Conservation (phyloP, 1,140 invertebrate genomes). For the Zaprionus davidi region DNA sequence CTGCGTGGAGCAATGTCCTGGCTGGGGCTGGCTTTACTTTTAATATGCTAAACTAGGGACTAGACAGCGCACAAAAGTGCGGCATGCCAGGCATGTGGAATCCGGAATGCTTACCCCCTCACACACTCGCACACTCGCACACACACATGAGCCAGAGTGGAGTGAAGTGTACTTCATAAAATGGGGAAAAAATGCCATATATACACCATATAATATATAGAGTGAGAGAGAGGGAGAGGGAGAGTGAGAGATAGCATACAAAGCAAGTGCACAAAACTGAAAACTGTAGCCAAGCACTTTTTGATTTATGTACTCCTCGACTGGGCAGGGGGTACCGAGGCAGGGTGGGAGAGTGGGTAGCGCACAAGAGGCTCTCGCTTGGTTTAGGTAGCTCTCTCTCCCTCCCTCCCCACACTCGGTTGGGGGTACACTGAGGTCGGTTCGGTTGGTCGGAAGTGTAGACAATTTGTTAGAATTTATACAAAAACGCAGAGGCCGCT, state of each 20-base stretch:
- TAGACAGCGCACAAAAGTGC: conserved; percentile 73
- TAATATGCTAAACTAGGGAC: conserved; percentile 75
- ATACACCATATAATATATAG: conserved; percentile 19
- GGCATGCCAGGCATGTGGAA: conserved; percentile 74
- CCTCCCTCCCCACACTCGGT: background rate
- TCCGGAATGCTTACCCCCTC: conserved; percentile 43
- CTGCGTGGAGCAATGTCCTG: conserved; percentile 35
- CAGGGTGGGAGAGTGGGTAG: background rate
- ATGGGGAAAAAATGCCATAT: conserved; percentile 40
- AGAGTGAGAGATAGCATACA: conserved; percentile 50
- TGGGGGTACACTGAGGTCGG: conserved; percentile 12
- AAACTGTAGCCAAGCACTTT: conserved; percentile 81
- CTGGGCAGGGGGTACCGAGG: conserved; percentile 19
- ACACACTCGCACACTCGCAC: conserved; percentile 13
- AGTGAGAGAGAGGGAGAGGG: conserved; percentile 1
- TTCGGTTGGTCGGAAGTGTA: conserved; percentile 68
- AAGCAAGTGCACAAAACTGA: conserved; percentile 78
- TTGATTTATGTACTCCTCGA: conserved; percentile 69
- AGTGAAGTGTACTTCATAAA: conserved; percentile 58
- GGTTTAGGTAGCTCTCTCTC: background rate
- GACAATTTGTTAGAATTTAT: conserved; percentile 83
- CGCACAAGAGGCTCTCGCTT: background rate
- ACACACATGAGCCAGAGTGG: background rate
- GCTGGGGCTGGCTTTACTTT: conserved; percentile 61
- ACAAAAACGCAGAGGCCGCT: conserved; percentile 71